Percentiles rank a stretch among this genome's conserved stretches.
These are phyloP conservation scores for Atta cephalotes DNA, from an alignment of 1,140 invertebrate genomes.

Conservation along the genomic window DNA sequence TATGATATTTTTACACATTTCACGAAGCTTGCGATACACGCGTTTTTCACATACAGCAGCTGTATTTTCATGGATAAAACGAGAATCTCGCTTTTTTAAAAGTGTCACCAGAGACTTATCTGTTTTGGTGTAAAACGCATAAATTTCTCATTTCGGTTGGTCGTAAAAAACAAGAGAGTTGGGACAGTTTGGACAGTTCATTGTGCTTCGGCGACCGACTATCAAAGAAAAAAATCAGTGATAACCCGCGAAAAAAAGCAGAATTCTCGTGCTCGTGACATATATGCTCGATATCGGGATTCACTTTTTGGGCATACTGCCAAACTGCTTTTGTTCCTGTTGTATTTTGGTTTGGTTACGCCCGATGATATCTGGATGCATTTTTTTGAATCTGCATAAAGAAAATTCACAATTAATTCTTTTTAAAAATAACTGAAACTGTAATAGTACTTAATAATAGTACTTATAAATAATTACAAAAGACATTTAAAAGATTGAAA, in stretches of 20 bases:
- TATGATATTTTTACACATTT: conserved; percentile 28
- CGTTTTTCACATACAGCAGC: conserved; percentile 2
- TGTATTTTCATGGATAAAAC: conserved; percentile 44
- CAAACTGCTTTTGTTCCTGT: conserved; percentile 28
- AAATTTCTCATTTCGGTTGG: conserved; percentile 57
- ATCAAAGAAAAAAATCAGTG: conserved; percentile 48
- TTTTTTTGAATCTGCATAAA: neutral
- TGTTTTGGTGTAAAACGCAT: conserved; percentile 43
- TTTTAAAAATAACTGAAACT: neutral
- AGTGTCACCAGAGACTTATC: conserved; percentile 39
- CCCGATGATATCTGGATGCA: neutral
- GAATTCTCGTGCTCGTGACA: conserved; percentile 59
- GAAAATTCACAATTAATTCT: neutral
- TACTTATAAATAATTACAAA: neutral
- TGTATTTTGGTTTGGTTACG: neutral
- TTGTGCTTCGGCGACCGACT: conserved; percentile 54
- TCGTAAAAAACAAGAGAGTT: conserved; percentile 44
- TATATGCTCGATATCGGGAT: conserved; percentile 64
- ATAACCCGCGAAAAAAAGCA: conserved; percentile 65
- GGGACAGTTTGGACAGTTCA: conserved; percentile 58
- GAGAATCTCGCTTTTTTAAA: conserved; percentile 34
- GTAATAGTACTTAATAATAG: neutral
- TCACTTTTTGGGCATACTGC: conserved; percentile 67
- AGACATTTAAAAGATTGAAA: neutral
- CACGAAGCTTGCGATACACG: neutral